These are phyloP conservation scores for Drosophila birchii DNA, from an alignment of 2,888 invertebrate species.

Conservation along the genomic window DNA sequence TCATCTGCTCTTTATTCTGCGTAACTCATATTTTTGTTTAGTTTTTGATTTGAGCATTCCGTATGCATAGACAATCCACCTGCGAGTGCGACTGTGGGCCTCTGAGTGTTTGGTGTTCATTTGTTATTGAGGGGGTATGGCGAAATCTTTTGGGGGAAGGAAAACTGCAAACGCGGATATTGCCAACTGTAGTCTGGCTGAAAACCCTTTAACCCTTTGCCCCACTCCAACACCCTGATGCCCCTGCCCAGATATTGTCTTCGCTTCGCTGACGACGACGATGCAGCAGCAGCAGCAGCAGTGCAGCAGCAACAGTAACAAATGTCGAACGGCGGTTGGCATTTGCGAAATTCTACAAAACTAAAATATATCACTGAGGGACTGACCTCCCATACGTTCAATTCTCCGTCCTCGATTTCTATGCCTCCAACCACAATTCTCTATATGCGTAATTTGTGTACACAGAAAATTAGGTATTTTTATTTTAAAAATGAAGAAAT, in stretches of 20 bases:
- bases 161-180: constrained; percentile 47
- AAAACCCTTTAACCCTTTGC: constrained; percentile 6
- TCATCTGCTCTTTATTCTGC: constrained; percentile 25
- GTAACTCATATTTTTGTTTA: constrained; percentile 46
- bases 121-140: constrained; percentile 20
- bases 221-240: neutral
- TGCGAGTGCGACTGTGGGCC: too few relatives aligned
- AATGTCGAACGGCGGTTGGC: constrained; percentile 38
- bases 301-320: constrained; percentile 29
- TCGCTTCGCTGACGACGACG: constrained; percentile 62
- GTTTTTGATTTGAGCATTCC: constrained; percentile 48
- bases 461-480: constrained; percentile 3
- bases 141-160: constrained; percentile 1
- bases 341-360: constrained; percentile 65
- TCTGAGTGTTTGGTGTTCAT: constrained; percentile 19
- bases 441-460: constrained; percentile 68
- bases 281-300: constrained; percentile 16
- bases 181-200: constrained; percentile 22
- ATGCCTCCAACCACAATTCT: constrained; percentile 7
- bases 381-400: constrained; percentile 7
- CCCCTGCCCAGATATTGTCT: constrained; percentile 62
- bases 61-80: constrained; percentile 54
- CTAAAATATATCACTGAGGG: constrained; percentile 65
- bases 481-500: neutral
- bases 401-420: neutral